Evolutionary conservation across 1,140 invertebrate genomes (phyloP), one percentile per base, ranked within the genome.

Genomic region (Drosophila sucinea): DNA sequence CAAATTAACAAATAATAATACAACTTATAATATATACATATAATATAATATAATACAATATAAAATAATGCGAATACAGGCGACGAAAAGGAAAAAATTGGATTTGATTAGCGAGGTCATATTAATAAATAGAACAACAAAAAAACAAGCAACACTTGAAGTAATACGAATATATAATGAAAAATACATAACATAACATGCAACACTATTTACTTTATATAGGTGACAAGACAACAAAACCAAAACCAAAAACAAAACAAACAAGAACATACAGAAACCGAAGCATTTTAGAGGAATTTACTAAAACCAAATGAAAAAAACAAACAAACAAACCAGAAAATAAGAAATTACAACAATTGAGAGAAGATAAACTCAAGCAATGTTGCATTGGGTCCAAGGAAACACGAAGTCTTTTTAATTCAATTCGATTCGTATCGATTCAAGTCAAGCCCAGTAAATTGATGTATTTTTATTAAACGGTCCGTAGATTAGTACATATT

Each of bases 271-370:
- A 62, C 77, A 62, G 76, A 82, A 87, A 86, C 82, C 74, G 66
- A 87, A 82, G 83, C 83, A 87, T 87, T 87, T 87, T 87, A 87
- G 83, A 87, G 79, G 79, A 87, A 87, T 87, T 87, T 87, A 87
- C 83, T 76, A 73, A 77, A 74, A 74, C 69, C 77, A 73, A 70
- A 70, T 27, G 38, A 55, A 80, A 79, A 73, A 47, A 35, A 57
- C 80, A 47, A 30, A 54, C 60, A 10, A 65, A 67, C 57, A 58
- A 58, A 8, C 64, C 55, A 35, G 41, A 56, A 27, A 66, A 68
- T 70, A 41, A 65, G 65, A 70, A 70, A 62, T 65, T 71, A 32
- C 82, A 70, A 75, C 66, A 54, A 72, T 54, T 25, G 35, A 47
- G 72, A 56, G 10, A 57, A 55, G 29, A 41, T 61, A 55, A 70